Percentiles rank a stretch among this genome's conserved stretches.
Conservation (phyloP, 1,140 invertebrate genomes). For the Probaryconus sp. region DNA sequence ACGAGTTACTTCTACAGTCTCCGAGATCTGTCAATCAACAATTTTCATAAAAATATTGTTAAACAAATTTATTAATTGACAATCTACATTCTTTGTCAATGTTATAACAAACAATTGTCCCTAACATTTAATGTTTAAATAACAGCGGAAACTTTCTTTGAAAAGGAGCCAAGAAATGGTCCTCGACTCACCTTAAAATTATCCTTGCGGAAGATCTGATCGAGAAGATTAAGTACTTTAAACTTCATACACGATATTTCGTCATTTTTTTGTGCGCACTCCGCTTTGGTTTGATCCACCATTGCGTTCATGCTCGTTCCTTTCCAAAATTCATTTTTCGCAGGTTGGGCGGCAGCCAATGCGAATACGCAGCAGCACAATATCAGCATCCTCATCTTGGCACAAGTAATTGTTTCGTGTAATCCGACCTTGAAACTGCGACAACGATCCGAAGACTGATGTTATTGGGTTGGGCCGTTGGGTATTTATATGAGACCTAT, state of each 20-base stretch:
- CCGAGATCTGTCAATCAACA: slow-evolving; percentile 84
- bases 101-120: too few species aligned
- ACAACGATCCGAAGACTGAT: slow-evolving; percentile 72
- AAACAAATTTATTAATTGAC: too few species aligned
- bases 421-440: slow-evolving; percentile 48
- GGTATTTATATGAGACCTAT: slow-evolving; percentile 76
- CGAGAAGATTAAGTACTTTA: slow-evolving; percentile 86
- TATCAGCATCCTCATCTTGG: slow-evolving; percentile 67
- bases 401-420: slow-evolving; percentile 5
- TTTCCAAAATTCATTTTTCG: slow-evolving; percentile 83
- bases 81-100: too few species aligned
- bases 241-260: slow-evolving; percentile 89
- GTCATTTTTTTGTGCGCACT: slow-evolving; percentile 86
- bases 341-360: slow-evolving; percentile 80
- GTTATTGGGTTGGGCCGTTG: slow-evolving; percentile 67
- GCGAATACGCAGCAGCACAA: slow-evolving; percentile 73
- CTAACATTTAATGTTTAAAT: too few species aligned
- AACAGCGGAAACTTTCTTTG: too few species aligned
- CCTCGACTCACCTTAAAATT: slow-evolving; percentile 82
- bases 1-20: slow-evolving; percentile 85
- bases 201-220: slow-evolving; percentile 87
- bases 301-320: slow-evolving; percentile 83
- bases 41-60: slow-evolving; percentile 43
- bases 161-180: background rate
- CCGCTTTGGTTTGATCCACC: slow-evolving; percentile 85